Base-by-base conservation (phyloP, 2,888 invertebrate genomes). In the Drosophila mercatorum region DNA sequence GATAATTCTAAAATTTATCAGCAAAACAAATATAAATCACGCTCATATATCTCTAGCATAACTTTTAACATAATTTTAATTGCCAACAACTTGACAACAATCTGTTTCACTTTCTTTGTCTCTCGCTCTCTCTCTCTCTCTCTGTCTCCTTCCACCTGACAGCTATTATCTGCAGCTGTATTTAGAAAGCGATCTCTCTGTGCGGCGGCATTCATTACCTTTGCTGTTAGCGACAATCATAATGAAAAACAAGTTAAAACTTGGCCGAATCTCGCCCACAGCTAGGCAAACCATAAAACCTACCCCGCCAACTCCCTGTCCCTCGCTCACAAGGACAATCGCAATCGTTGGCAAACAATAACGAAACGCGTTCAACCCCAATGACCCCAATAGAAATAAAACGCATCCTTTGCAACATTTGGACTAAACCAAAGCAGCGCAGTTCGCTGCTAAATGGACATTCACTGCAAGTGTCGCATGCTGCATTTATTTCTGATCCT, bases 371-470 rank as follows among this genome's bases (percentile, higher is more conserved):
- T 71, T 80, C 87, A 73, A 69, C 82, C 77, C 77, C 78, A 70
- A 80, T 83, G 84, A 87, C 84, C 83, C 84, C 81, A 86, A 86
- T 87, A 83, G 73, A 83, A 87, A 87, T 81, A 84, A 87, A 87
- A 87, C 78, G 81, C 84, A 81, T 74, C 72, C 84, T 74, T 75
- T 72, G 78, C 70, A 69, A 69, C 81, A 78, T 67, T 67, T 68
- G 36, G 49, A 58, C 72, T 53, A 66, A 68, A 41, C 68, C 67
- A 62, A 49, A 68, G 74, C 63, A 71, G 69, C 69, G 64, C 56
- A 69, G 71, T 56, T 49, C 67, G 71, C 65, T 60, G 66, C 53
- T 62, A 77, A 70, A 79, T 71, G 86, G 77, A 86, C 86, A 83
- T 84, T 86, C 74, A 75, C 69, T 83, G 87, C 81, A 86, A 87